phyloP scores from a whole-genome alignment of 2,113 vertebrate genomes.

The Gasterosteus aculeatus region DNA sequence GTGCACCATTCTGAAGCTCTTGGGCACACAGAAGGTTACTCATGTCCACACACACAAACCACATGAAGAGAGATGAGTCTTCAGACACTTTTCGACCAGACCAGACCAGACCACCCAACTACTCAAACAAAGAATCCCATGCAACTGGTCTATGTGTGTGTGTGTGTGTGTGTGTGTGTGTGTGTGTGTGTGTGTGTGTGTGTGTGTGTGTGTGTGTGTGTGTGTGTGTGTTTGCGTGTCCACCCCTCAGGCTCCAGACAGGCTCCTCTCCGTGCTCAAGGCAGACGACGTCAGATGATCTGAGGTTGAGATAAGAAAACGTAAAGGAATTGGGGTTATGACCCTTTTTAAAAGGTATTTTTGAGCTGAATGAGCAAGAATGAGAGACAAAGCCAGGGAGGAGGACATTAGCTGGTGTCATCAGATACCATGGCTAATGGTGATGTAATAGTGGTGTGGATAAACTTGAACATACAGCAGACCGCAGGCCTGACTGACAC shows the following conservation, averaged over 20 bases:
- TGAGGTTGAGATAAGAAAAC: conserved; percentile 55
- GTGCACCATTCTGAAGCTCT: conserved; percentile 4
- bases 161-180: conserved; percentile 19
- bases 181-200: conserved; percentile 40
- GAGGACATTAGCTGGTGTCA: conserved; percentile 46
- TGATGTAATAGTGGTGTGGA: conserved; percentile 59
- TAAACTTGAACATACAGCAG: conserved; percentile 66
- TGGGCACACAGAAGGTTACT: conserved; percentile 51
- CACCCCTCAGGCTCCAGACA: conserved; percentile 60
- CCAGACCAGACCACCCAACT: conserved; percentile 73
- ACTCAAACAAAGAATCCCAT: conserved; percentile 54
- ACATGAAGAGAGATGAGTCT: conserved; percentile 63
- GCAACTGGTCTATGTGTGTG: conserved; percentile 15
- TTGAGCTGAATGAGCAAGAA: conserved; percentile 26
- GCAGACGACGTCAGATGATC: conserved; percentile 50
- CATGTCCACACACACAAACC: conserved; percentile 41
- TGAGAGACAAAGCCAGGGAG: conserved; percentile 15
- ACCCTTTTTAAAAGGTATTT: conserved; percentile 28
- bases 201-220: conserved; percentile 35
- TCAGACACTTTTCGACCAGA: conserved; percentile 56
- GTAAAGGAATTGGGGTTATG: conserved; percentile 26
- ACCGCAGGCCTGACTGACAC: conserved; percentile 66
- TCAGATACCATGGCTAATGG: conserved; percentile 63
- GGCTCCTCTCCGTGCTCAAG: conserved; percentile 43
- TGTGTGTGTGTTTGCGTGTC: conserved; percentile 40